These are phyloP conservation scores for Cavia aperea DNA, from an alignment of 2,113 vertebrate species.

Conservation along the genomic window DNA sequence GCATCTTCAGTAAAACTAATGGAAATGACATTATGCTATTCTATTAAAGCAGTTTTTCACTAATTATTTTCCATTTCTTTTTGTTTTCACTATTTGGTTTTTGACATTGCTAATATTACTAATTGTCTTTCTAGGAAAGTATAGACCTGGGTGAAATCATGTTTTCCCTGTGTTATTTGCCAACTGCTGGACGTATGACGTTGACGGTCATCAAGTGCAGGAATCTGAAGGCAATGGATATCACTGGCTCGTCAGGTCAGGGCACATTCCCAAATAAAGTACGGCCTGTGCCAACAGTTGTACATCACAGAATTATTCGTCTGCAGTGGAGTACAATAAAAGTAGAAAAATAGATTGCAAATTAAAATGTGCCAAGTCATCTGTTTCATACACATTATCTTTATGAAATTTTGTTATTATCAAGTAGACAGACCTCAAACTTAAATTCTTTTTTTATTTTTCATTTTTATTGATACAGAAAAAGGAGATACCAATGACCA, in stretches of 20 bases:
- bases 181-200: constrained; percentile 97
- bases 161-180: constrained; percentile 98
- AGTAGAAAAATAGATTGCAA: neutral
- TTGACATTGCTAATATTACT: constrained; percentile 17
- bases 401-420: neutral
- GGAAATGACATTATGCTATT: neutral
- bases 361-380: neutral
- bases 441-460: neutral
- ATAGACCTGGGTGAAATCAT: constrained; percentile 98
- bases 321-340: neutral
- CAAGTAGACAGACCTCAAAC: neutral
- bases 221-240: constrained; percentile 99
- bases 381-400: constrained; percentile 1
- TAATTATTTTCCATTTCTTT: neutral
- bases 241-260: constrained; percentile 92
- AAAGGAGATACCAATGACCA: neutral
- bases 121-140: constrained; percentile 84
- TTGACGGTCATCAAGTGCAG: constrained; percentile 98
- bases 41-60: neutral
- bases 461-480: neutral
- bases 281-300: neutral
- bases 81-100: neutral
- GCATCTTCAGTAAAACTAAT: neutral
- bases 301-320: neutral
- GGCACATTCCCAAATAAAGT: neutral